A percentile compares a stretch with the other conserved stretches of the same genome.
Conservation (phyloP, 2,888 invertebrate genomes). For the Hyles lineata region DNA sequence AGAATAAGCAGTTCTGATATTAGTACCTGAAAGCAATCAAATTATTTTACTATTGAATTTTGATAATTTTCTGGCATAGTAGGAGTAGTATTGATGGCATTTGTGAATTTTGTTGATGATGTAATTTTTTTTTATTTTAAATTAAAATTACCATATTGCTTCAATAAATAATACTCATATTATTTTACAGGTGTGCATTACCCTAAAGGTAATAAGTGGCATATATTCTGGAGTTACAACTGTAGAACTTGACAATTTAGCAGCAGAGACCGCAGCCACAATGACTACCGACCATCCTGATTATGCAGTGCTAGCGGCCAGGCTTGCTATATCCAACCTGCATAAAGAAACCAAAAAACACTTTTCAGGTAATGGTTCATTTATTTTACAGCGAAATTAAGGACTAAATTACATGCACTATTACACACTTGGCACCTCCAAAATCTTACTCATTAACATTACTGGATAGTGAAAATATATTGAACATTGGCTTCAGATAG, state of each 20-base stretch:
- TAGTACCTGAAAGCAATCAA: too few species aligned
- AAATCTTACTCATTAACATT: too few species aligned
- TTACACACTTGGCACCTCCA: too few species aligned
- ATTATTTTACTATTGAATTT: too few species aligned
- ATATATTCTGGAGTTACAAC: slow-evolving; percentile 98
- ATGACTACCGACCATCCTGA: slow-evolving; percentile 99
- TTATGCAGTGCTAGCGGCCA: slow-evolving; percentile 94
- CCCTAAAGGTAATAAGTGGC: slow-evolving; percentile 96
- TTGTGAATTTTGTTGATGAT: too few species aligned
- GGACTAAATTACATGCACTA: too few species aligned
- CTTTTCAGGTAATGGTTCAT: slow-evolving; percentile 89
- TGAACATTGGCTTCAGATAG: too few species aligned
- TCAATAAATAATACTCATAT: slow-evolving; percentile 24
- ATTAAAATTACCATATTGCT: background rate
- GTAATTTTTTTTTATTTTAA: too few species aligned
- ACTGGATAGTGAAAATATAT: too few species aligned
- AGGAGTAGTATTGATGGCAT: too few species aligned
- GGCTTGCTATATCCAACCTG: slow-evolving; percentile 98
- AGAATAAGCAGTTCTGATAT: too few species aligned
- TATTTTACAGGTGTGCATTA: slow-evolving; percentile 88
- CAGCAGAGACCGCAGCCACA: slow-evolving; percentile 99
- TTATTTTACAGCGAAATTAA: background rate
- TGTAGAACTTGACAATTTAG: slow-evolving; percentile 97
- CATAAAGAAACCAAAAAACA: slow-evolving; percentile 99
- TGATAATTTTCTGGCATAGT: too few species aligned